Evolutionary conservation across 2,113 vertebrate genomes (phyloP).

Genomic region (Hiodon alosoides): DNA sequence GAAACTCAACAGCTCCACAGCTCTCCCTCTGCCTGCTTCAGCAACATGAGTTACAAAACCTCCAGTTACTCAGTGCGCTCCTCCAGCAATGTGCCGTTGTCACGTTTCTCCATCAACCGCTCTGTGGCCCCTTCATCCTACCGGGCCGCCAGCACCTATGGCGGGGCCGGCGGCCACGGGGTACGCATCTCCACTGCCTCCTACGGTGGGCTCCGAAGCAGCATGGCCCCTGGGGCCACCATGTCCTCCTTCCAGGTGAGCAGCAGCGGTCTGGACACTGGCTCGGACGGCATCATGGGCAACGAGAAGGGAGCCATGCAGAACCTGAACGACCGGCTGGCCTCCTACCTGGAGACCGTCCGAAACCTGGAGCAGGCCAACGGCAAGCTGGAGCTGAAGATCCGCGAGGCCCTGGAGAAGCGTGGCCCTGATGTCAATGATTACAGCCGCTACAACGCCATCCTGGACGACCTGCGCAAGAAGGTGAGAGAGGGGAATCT

Average conservation of each 20-base stretch:
- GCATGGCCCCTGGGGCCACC: slow-evolving; percentile 36
- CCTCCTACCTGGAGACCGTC: slow-evolving; percentile 68
- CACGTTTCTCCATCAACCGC: slow-evolving; percentile 39
- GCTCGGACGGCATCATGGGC: slow-evolving; percentile 58
- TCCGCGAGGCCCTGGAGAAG: slow-evolving; percentile 67
- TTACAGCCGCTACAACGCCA: slow-evolving; percentile 66
- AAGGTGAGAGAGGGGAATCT: slow-evolving; percentile 54
- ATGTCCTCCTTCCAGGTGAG: slow-evolving; percentile 52
- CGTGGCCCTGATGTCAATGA: slow-evolving; percentile 63
- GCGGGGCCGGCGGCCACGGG: slow-evolving; percentile 49
- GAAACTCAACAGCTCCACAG: not conserved
- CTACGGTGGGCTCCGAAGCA: slow-evolving; percentile 37
- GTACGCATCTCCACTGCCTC: slow-evolving; percentile 58
- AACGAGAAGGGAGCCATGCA: slow-evolving; percentile 74
- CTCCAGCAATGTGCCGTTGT: slow-evolving; percentile 35
- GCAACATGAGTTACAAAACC: slow-evolving; percentile 46
- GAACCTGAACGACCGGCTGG: slow-evolving; percentile 70
- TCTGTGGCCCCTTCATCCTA: slow-evolving; percentile 41
- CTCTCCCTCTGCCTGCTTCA: slow-evolving; percentile 16
- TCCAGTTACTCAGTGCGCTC: slow-evolving; percentile 48
- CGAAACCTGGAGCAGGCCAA: slow-evolving; percentile 68
- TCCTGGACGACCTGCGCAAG: slow-evolving; percentile 63
- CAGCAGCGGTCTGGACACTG: slow-evolving; percentile 24
- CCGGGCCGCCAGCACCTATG: slow-evolving; percentile 50
- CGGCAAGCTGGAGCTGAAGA: slow-evolving; percentile 65